phyloP scores from a whole-genome alignment of 2,797 vertebrate species.

The Molossus alvarezi region DNA sequence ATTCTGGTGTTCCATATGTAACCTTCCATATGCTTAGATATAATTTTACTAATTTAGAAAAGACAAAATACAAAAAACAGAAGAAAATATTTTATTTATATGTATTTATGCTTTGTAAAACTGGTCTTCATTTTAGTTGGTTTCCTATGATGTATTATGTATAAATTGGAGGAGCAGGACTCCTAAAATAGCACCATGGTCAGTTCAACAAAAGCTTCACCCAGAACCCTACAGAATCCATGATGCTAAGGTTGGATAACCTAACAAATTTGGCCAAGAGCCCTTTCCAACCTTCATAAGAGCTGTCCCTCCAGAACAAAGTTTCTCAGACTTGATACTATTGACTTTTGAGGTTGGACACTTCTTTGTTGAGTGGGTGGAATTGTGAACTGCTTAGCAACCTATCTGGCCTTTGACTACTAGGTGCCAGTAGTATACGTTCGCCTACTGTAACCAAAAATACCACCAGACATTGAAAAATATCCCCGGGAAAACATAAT shows the following conservation, averaged over 20 bases:
- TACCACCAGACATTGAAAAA: not conserved
- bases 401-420: not conserved
- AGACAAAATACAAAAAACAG: not conserved
- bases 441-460: not conserved
- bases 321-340: not conserved
- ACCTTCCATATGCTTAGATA: conserved; percentile 25
- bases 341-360: not conserved
- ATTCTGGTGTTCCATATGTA: not conserved
- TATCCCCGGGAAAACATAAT: not conserved
- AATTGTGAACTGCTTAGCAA: not conserved
- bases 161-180: not conserved
- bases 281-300: not conserved
- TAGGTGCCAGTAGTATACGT: not conserved
- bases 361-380: not conserved
- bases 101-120: conserved; percentile 40
- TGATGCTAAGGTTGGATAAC: not conserved
- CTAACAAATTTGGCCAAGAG: not conserved
- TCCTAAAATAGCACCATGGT: not conserved
- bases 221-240: not conserved
- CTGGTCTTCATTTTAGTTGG: not conserved
- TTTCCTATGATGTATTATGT: not conserved
- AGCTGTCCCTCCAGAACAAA: not conserved
- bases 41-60: conserved; percentile 56
- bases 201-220: not conserved
- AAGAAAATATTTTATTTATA: not conserved